A percentile compares a stretch with the other conserved stretches of the same genome.
Conservation (phyloP, 1,140 invertebrate genomes). For the Laupala kohalensis region DNA sequence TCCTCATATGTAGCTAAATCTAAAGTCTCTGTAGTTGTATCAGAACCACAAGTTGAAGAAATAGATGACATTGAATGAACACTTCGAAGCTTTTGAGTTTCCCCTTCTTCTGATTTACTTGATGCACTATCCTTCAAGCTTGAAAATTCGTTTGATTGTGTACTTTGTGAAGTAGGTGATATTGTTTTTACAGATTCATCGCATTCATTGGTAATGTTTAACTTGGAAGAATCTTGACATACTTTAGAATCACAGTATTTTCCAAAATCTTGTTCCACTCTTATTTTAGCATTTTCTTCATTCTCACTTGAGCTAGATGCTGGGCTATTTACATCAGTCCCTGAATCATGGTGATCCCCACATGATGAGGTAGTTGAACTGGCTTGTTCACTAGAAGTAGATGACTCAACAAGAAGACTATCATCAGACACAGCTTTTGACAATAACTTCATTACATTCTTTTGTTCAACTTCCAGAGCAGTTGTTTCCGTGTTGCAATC, state of each 20-base stretch:
- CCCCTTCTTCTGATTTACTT: neutral
- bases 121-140: neutral
- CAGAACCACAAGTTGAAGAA: neutral
- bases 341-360: constrained; percentile 4
- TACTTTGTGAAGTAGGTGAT: neutral
- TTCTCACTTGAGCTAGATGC: constrained; percentile 1
- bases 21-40: neutral
- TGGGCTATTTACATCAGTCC: constrained; percentile 12
- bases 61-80: neutral
- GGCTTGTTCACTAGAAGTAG: neutral
- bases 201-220: no score
- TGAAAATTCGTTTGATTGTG: neutral
- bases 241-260: neutral
- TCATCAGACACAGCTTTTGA: constrained; percentile 11
- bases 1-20: neutral
- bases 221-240: neutral
- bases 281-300: neutral
- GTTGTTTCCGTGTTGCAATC: neutral
- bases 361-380: neutral
- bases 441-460: constrained; percentile 4
- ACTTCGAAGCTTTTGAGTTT: neutral
- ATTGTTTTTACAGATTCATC: no score
- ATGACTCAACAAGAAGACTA: constrained; percentile 10
- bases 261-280: neutral
- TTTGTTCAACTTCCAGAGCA: neutral